phyloP scores from a whole-genome alignment of 2,113 vertebrate genomes.

The Anas platyrhynchos region DNA sequence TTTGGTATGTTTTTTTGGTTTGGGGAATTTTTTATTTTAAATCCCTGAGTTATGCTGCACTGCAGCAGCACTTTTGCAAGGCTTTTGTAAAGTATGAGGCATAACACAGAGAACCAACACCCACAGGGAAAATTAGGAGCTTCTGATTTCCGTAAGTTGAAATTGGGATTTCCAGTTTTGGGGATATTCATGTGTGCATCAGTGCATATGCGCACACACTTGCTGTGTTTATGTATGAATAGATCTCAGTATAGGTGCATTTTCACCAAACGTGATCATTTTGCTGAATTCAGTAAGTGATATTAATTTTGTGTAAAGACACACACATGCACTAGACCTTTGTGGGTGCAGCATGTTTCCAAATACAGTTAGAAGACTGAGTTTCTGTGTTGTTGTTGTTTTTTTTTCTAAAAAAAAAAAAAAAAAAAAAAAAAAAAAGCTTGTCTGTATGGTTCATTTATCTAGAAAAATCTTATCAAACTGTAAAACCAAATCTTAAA shows the following conservation, averaged over 20 bases:
- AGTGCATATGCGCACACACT: not conserved
- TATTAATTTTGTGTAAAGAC: constrained; percentile 50
- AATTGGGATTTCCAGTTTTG: constrained; percentile 7
- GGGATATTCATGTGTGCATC: not conserved
- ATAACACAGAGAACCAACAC: constrained; percentile 21
- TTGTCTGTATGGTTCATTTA: constrained; percentile 62
- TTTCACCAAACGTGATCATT: constrained; percentile 51
- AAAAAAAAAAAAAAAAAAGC: not conserved
- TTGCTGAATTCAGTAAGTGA: constrained; percentile 56
- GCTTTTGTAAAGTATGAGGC: not conserved
- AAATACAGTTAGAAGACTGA: constrained; percentile 69
- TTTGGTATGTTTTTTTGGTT: not conserved
- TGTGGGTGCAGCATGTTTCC: constrained; percentile 68
- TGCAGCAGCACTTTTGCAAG: constrained; percentile 38
- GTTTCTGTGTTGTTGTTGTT: constrained; percentile 60
- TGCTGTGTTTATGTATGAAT: constrained; percentile 65
- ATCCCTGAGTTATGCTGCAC: constrained; percentile 12
- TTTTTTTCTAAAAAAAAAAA: not conserved
- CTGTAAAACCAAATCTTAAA: constrained; percentile 74
- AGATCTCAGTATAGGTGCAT: constrained; percentile 51
- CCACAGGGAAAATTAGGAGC: constrained; percentile 20
- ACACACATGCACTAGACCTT: constrained; percentile 18
- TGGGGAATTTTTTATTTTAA: not conserved
- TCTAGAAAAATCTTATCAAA: constrained; percentile 47
- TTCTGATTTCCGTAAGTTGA: constrained; percentile 47